These are phyloP conservation scores for Oligia fasciuncula DNA, from an alignment of 2,888 invertebrate genomes.

Conservation along the genomic window DNA sequence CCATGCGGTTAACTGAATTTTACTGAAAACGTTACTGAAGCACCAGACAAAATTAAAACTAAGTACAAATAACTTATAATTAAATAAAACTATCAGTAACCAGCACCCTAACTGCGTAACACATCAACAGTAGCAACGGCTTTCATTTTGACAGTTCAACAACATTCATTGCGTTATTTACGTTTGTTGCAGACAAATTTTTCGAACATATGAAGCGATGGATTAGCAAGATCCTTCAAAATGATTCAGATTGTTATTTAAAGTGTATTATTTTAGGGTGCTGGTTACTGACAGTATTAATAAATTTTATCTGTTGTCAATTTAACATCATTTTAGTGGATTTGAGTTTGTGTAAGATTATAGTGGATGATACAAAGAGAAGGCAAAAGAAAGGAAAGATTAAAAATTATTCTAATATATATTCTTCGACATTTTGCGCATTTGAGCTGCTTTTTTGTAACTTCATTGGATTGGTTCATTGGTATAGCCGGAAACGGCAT, in stretches of 20 bases:
- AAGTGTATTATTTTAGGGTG: no score
- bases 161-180: not conserved
- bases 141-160: not conserved
- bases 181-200: no score
- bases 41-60: not conserved
- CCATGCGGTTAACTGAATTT: not conserved
- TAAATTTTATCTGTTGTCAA: not conserved
- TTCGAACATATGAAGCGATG: no score
- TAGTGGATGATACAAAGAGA: not conserved
- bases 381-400: not conserved
- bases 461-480: not conserved
- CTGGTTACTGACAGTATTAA: not conserved
- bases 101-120: not conserved
- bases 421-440: not conserved
- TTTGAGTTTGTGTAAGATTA: not conserved
- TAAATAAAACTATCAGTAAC: not conserved
- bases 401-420: not conserved
- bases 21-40: not conserved
- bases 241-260: no score
- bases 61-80: not conserved
- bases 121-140: no score
- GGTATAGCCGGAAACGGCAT: not conserved
- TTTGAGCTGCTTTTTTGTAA: not conserved
- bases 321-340: not conserved
- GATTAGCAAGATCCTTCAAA: no score